Conservation (phyloP, 2,888 invertebrate species). For the Dione vanillae region DNA sequence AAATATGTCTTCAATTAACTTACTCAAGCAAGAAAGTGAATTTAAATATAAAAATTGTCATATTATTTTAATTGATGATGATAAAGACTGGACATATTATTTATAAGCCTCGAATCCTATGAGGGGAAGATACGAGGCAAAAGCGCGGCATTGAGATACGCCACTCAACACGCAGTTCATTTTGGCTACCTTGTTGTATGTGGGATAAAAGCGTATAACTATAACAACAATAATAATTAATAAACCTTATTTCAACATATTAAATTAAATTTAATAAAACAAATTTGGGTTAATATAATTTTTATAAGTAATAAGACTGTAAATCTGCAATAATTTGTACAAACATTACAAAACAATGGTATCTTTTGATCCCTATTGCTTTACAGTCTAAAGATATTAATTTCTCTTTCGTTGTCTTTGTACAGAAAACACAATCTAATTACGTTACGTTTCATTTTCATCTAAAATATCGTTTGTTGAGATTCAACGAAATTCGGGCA, state of each 20-base stretch:
- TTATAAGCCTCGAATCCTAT: no score
- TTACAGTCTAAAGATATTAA: constrained; percentile 12
- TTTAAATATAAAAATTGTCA: not conserved
- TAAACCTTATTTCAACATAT: no score
- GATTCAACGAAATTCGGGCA: constrained; percentile 38
- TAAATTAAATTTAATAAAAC: no score
- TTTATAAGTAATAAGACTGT: not conserved
- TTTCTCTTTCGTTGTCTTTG: constrained; percentile 14
- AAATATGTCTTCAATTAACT: constrained; percentile 4
- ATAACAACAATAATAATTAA: no score
- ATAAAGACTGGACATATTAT: no score
- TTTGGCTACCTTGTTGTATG: no score
- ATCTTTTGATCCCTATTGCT: constrained; percentile 17
- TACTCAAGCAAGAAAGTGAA: not conserved
- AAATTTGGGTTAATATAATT: not conserved
- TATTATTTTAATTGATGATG: no score
- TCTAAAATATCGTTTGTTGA: constrained; percentile 25
- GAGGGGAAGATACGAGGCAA: no score
- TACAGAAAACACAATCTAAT: constrained; percentile 22
- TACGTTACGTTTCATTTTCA: constrained; percentile 20
- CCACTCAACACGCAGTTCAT: no score
- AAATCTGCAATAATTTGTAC: not conserved
- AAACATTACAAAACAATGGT: constrained; percentile 1
- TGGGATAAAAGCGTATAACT: no score
- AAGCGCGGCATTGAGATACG: no score